A percentile compares a stretch with the other conserved stretches of the same genome.
Evolutionary conservation across 2,113 vertebrate species (phyloP).

Genomic region (Leptosomus discolor): DNA sequence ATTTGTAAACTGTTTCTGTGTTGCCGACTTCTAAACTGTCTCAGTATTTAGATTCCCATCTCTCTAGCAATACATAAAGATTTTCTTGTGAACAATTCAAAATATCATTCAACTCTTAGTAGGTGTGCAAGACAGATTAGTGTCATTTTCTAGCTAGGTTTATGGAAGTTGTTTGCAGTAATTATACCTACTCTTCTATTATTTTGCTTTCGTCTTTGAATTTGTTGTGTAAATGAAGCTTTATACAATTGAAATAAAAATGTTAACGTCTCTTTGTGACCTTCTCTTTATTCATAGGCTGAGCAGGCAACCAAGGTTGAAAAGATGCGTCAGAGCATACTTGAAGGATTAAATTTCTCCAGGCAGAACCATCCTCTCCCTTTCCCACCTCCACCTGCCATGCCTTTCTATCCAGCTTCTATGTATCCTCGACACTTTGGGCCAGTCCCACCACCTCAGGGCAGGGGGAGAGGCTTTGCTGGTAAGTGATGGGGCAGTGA

Average conservation of each 20-base stretch:
- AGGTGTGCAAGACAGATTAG: background rate
- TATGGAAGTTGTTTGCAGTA: background rate
- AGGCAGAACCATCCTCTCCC: slow-evolving; percentile 85
- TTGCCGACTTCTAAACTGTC: background rate
- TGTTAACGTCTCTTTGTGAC: background rate
- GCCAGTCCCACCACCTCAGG: slow-evolving; percentile 84
- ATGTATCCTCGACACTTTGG: slow-evolving; percentile 87
- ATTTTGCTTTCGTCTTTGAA: background rate
- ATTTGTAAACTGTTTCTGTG: background rate
- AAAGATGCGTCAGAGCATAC: slow-evolving; percentile 95
- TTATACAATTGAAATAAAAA: background rate
- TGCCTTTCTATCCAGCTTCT: slow-evolving; percentile 89
- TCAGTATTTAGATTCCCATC: background rate
- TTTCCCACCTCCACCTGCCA: slow-evolving; percentile 85
- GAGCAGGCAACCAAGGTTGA: slow-evolving; percentile 92
- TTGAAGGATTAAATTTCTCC: slow-evolving; percentile 91
- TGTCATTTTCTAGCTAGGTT: background rate
- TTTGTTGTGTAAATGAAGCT: background rate
- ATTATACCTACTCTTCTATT: background rate
- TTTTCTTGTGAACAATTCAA: background rate
- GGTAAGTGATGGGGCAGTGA: slow-evolving; percentile 67
- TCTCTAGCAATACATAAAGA: background rate
- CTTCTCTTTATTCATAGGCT: slow-evolving; percentile 74
- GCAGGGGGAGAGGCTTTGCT: slow-evolving; percentile 85
- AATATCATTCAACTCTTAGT: background rate